Percentiles rank a stretch among this genome's conserved stretches.
phyloP scores from a whole-genome alignment of 1,140 invertebrate species.

The Leptonema lineaticorne region DNA sequence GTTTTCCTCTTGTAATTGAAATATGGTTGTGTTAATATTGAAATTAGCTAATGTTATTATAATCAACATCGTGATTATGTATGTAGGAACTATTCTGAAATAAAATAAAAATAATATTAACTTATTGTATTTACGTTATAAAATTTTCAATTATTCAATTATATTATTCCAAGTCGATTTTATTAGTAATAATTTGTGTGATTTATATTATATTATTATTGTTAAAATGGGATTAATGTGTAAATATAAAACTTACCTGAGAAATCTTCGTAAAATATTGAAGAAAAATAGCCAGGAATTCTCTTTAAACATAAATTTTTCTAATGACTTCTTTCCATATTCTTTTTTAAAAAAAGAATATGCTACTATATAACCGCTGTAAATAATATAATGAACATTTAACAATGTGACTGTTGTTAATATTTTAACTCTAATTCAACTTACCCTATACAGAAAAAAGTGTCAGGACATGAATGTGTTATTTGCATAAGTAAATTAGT shows the following conservation, averaged over 20 bases:
- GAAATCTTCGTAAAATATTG: background rate
- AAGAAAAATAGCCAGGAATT: background rate
- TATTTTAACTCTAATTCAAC: background rate
- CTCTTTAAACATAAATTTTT: background rate
- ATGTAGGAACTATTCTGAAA: constrained; percentile 56
- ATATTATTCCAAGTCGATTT: too few species aligned
- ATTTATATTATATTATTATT: too few species aligned
- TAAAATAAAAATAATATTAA: background rate
- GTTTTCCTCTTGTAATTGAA: constrained; percentile 53
- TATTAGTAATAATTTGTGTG: too few species aligned
- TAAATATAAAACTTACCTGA: constrained; percentile 3
- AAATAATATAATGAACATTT: too few species aligned
- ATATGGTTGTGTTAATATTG: constrained; percentile 53
- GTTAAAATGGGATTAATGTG: too few species aligned
- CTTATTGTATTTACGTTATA: background rate
- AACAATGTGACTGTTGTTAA: too few species aligned
- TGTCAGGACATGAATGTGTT: constrained; percentile 24
- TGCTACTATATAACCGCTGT: constrained; percentile 1
- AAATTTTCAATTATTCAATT: too few species aligned
- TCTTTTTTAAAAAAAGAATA: background rate
- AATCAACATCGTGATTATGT: constrained; percentile 56
- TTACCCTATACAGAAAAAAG: constrained; percentile 33
- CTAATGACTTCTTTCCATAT: background rate
- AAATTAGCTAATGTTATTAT: constrained; percentile 55
- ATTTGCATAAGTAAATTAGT: constrained; percentile 5